These are phyloP conservation scores for Natator depressus DNA, from an alignment of 2,113 vertebrate species.

Conservation along the genomic window DNA sequence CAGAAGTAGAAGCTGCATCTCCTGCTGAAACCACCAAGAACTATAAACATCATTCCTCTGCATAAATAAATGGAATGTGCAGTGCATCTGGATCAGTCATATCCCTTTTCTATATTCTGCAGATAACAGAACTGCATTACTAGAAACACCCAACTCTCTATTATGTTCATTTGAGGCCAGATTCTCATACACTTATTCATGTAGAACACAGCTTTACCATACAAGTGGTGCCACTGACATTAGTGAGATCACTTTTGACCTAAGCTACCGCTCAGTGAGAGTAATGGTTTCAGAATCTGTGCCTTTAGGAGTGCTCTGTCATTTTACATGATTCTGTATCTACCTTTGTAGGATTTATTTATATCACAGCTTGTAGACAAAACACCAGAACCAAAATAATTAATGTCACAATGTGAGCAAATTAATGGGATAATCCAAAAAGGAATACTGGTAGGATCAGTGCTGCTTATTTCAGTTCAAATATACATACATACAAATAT, in stretches of 20 bases:
- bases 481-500: background rate
- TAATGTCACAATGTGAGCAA: background rate
- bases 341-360: fast-evolving
- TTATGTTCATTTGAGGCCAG: background rate
- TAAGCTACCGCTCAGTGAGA: background rate
- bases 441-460: background rate
- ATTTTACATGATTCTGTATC: background rate
- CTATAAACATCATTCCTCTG: background rate
- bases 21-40: background rate
- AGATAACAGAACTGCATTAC: background rate
- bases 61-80: background rate
- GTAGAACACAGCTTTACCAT: background rate
- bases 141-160: background rate
- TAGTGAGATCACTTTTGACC: background rate
- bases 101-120: background rate
- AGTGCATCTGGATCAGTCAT: background rate
- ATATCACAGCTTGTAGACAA: background rate
- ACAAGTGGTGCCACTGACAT: background rate
- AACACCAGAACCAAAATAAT: background rate
- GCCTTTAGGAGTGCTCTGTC: background rate
- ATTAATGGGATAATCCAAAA: background rate
- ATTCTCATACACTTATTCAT: background rate
- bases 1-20: background rate
- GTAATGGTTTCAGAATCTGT: background rate
- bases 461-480: background rate